Evolutionary conservation across 2,113 vertebrate species (phyloP), one percentile per base, ranked within the genome.

Genomic region (Larimichthys polyactis): DNA sequence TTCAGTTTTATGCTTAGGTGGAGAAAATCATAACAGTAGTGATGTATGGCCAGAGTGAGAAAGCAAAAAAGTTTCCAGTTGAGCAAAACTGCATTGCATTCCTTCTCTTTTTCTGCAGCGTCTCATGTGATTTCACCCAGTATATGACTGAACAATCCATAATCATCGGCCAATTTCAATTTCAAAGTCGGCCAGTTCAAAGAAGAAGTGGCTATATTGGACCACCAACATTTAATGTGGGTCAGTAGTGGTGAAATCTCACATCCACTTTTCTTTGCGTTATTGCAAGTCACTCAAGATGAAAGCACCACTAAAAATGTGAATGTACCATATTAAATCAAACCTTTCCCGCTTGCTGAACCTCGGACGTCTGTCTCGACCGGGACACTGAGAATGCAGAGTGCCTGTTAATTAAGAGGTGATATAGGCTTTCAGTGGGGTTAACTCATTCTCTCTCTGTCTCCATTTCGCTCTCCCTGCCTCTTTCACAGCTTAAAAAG

Each of bases 401-500:
- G 76, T 78, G 85, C 83, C 76, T 78, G 85, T 75, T 89, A 87
- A 82, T 89, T 83, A 87, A 87, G 77, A 32, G 51, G 68, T 78
- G 80, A 89, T 66, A 76, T 24, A 78, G 27, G 75, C 49, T 87
- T 89, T 74, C 71, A 75, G 59, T 12, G 16, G 71, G 68, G 75
- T 76, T 85, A 83, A 83, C 78, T 84, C 76, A 40, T 76, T 87
- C 81, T 69, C 81, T 24, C 32, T 70, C 57, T 55, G 11, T 73
- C 29, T 78, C 32, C 17, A 10, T 49, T 20, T 63, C 79, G 29
- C 11, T 51, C 59, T 68, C 51, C 15, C 44, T 49, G 60, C 10
- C 49, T 78, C 24, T 48, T 71, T 71, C 60, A 4, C 54, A 71
- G 59, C 40, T 86, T 68, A 58, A 83, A 86, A 73, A 51, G 80